A percentile compares a stretch with the other conserved stretches of the same genome.
These are phyloP conservation scores for Zeugodacus cucurbitae DNA, from an alignment of 1,140 invertebrate genomes.

Conservation along the genomic window DNA sequence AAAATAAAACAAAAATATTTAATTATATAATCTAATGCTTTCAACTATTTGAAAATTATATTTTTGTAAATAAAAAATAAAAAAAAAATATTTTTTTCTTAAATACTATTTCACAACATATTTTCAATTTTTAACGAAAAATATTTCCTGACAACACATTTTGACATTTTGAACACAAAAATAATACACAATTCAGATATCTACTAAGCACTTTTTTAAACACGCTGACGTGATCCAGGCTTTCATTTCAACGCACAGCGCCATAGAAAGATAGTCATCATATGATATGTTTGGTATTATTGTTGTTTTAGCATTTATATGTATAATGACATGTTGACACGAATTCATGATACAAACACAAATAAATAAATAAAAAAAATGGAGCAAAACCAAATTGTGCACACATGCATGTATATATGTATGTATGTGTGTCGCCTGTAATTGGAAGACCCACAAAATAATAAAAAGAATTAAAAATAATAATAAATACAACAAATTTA, in stretches of 20 bases:
- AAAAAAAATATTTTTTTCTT: too few species aligned
- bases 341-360: conserved; percentile 20
- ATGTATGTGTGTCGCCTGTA: neutral
- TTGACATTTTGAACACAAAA: too few species aligned
- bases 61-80: too few species aligned
- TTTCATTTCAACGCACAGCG: neutral
- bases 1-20: too few species aligned
- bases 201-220: neutral
- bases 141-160: too few species aligned
- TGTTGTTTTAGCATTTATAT: neutral
- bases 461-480: neutral
- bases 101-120: too few species aligned
- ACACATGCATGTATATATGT: neutral
- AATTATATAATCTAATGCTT: too few species aligned
- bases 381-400: neutral
- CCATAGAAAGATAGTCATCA: neutral
- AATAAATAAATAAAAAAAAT: conserved; percentile 19
- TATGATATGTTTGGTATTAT: neutral
- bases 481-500: neutral
- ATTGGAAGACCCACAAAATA: conserved; percentile 17
- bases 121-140: too few species aligned
- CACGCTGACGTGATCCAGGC: neutral
- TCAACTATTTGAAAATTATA: too few species aligned
- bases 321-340: conserved; percentile 31
- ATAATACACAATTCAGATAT: too few species aligned